Conservation (phyloP, 2,888 invertebrate species). For the Thymelicus lineola region DNA sequence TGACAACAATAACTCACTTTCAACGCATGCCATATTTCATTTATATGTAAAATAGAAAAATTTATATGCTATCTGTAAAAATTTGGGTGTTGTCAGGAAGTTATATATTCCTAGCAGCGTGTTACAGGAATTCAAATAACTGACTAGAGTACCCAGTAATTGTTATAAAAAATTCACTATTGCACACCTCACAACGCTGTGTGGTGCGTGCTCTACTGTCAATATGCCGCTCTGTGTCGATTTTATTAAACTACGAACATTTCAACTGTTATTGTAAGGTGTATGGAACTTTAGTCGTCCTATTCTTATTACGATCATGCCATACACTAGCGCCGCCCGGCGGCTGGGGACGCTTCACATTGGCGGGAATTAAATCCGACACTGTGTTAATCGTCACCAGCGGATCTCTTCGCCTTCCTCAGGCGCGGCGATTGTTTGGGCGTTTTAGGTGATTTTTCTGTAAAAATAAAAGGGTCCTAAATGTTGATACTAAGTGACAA, state of each 20-base stretch:
- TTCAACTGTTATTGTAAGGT: not conserved
- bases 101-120: not conserved
- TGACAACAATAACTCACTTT: slow-evolving; percentile 3
- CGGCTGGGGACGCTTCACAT: slow-evolving; percentile 39
- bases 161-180: not conserved
- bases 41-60: not conserved
- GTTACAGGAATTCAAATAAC: not conserved
- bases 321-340: slow-evolving; percentile 46
- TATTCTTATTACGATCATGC: slow-evolving; percentile 69
- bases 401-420: slow-evolving; percentile 91
- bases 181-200: not conserved
- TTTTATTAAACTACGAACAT: too few species aligned
- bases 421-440: slow-evolving; percentile 90
- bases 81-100: not conserved
- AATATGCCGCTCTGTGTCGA: too few species aligned
- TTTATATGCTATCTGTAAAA: slow-evolving; percentile 1
- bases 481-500: not conserved
- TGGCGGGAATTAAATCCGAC: slow-evolving; percentile 41
- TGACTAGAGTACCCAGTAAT: not conserved
- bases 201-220: too few species aligned
- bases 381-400: slow-evolving; percentile 86
- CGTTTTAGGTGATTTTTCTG: slow-evolving; percentile 90
- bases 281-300: slow-evolving; percentile 41
- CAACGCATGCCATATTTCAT: slow-evolving; percentile 6
- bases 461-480: slow-evolving; percentile 39